Percentiles rank a stretch among this genome's conserved stretches.
phyloP scores from a whole-genome alignment of 1,140 invertebrate genomes.

The Leptinotarsa defecta region DNA sequence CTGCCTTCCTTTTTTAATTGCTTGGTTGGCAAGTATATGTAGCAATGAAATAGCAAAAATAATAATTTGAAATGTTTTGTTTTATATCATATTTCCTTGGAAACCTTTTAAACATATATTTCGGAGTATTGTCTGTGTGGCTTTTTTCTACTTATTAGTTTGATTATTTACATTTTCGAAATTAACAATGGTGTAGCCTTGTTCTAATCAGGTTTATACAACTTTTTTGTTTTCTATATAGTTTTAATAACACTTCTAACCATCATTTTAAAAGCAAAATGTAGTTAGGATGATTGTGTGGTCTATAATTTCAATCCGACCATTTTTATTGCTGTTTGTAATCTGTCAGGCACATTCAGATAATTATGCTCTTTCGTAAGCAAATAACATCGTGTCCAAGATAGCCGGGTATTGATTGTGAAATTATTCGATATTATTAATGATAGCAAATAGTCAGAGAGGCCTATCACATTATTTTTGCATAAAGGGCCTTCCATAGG shows the following conservation, averaged over 20 bases:
- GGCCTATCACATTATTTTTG: background rate
- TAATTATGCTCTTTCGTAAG: background rate
- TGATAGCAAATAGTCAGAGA: background rate
- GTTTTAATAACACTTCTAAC: background rate
- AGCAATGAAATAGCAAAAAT: too few species aligned
- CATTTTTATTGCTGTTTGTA: slow-evolving; percentile 1
- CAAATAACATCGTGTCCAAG: background rate
- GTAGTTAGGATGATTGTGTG: background rate
- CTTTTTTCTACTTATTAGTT: too few species aligned
- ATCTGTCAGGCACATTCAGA: background rate
- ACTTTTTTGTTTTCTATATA: background rate
- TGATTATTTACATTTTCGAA: too few species aligned
- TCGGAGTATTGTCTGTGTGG: too few species aligned
- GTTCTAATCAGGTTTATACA: slow-evolving; percentile 6
- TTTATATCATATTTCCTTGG: too few species aligned
- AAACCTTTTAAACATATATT: too few species aligned
- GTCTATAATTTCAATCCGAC: background rate
- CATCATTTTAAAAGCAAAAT: slow-evolving; percentile 5
- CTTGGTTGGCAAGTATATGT: too few species aligned
- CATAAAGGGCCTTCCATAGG: too few species aligned
- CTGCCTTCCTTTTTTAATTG: too few species aligned
- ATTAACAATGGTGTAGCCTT: background rate
- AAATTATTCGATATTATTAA: background rate
- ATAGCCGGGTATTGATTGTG: background rate
- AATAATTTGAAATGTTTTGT: too few species aligned